phyloP scores from a whole-genome alignment of 2,113 vertebrate species.

The Gnathonemus echidnorhynchus region DNA sequence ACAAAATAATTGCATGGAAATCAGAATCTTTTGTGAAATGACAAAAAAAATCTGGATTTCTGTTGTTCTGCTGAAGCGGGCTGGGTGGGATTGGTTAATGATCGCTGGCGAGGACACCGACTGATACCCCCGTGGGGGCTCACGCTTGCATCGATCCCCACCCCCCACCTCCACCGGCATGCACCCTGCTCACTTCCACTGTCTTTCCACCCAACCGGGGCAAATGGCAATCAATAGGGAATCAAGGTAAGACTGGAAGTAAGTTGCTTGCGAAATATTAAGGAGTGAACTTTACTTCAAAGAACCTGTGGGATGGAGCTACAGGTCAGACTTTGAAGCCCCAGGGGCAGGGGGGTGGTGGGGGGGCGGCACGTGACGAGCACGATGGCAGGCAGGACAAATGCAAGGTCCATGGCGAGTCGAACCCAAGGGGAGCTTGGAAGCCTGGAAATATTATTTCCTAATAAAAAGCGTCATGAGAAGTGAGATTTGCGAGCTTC shows the following conservation, averaged over 20 bases:
- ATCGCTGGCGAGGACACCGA: conserved; percentile 39
- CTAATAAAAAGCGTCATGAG: neutral
- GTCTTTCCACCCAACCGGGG: conserved; percentile 38
- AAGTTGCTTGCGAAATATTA: conserved; percentile 57
- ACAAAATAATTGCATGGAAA: conserved; percentile 33
- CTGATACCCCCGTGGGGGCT: conserved; percentile 42
- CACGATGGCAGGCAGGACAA: conserved; percentile 44
- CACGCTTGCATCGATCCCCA: conserved; percentile 49
- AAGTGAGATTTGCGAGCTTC: neutral
- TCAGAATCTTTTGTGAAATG: conserved; percentile 29
- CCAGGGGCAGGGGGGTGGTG: neutral
- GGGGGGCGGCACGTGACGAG: conserved; percentile 43
- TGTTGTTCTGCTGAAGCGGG: conserved; percentile 26
- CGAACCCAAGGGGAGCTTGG: conserved; percentile 25
- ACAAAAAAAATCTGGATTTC: conserved; percentile 26
- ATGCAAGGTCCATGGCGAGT: conserved; percentile 44
- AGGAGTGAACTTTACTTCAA: conserved; percentile 62
- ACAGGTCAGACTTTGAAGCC: conserved; percentile 37
- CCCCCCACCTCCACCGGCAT: conserved; percentile 2
- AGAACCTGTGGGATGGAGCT: conserved; percentile 43
- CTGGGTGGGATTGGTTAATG: conserved; percentile 46
- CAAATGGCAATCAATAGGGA: conserved; percentile 58
- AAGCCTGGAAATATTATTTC: neutral
- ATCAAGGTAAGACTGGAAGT: conserved; percentile 56
- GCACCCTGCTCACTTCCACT: conserved; percentile 7